Conservation (phyloP, 2,888 invertebrate species). For the Orchesella flavescens region DNA sequence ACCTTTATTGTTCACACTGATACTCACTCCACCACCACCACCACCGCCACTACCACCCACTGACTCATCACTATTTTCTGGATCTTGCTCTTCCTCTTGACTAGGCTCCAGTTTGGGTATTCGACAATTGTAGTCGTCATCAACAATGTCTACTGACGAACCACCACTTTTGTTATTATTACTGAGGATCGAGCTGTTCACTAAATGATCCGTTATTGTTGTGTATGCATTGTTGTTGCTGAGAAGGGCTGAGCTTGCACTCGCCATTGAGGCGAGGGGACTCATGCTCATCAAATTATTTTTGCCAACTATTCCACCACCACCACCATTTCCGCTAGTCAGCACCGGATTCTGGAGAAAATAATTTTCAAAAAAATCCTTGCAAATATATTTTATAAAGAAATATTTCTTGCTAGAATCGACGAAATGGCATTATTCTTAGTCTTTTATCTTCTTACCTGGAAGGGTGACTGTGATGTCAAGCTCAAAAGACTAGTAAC, state of each 20-base stretch:
- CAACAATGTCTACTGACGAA: constrained; percentile 28
- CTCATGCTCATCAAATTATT: constrained; percentile 54
- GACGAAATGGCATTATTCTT: no score
- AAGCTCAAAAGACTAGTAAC: constrained; percentile 57
- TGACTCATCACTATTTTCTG: constrained; percentile 54
- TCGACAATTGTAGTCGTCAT: constrained; percentile 52
- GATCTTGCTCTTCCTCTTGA: constrained; percentile 50
- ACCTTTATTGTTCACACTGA: constrained; percentile 27
- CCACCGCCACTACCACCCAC: constrained; percentile 32
- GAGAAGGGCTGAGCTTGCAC: constrained; percentile 50
- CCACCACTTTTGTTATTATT: constrained; percentile 39
- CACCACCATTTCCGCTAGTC: constrained; percentile 36
- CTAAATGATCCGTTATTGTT: constrained; percentile 49
- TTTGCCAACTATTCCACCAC: constrained; percentile 4
- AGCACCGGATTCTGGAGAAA: constrained; percentile 41
- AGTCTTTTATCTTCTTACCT: constrained; percentile 33
- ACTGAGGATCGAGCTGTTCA: constrained; percentile 23
- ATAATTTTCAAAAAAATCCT: background rate
- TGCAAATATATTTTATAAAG: background rate
- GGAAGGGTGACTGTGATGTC: constrained; percentile 54
- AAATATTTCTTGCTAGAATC: no score
- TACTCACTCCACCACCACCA: constrained; percentile 27
- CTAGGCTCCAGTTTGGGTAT: constrained; percentile 51
- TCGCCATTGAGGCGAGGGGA: constrained; percentile 51
- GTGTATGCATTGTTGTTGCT: constrained; percentile 57